Conservation (phyloP, 2,888 invertebrate genomes). For the Diploptera punctata region DNA sequence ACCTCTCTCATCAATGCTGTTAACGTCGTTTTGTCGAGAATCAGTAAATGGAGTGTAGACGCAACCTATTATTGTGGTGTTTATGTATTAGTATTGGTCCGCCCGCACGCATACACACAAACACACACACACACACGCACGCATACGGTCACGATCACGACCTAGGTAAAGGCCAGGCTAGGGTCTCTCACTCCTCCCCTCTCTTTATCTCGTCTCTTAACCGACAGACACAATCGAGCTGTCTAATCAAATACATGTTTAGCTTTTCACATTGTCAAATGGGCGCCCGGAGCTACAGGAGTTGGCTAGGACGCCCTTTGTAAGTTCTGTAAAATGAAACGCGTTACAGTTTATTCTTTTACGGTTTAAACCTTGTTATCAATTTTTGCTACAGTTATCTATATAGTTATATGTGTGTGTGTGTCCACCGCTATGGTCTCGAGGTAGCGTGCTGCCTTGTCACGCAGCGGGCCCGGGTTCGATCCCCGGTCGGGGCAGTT, state of each 20-base stretch:
- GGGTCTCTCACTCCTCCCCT: constrained; percentile 15
- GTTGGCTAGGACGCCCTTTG: too few species aligned
- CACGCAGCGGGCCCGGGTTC: too few species aligned
- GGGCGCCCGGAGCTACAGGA: too few species aligned
- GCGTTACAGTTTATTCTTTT: too few species aligned
- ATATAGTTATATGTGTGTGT: too few species aligned
- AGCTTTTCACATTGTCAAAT: too few species aligned
- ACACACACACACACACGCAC: constrained; percentile 20
- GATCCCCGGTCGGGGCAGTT: too few species aligned
- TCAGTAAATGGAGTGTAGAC: neutral
- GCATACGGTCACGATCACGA: constrained; percentile 30
- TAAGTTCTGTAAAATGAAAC: too few species aligned
- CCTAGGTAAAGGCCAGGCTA: constrained; percentile 28
- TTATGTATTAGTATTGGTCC: constrained; percentile 24
- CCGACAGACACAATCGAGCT: neutral
- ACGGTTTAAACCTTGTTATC: too few species aligned
- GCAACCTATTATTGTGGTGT: constrained; percentile 20
- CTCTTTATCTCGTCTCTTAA: constrained; percentile 19
- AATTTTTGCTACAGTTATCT: too few species aligned
- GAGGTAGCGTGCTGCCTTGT: too few species aligned
- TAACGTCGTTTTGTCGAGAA: neutral
- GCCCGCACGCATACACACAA: constrained; percentile 18
- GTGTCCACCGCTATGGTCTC: too few species aligned
- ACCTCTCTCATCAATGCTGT: neutral
- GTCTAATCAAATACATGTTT: constrained; percentile 8